A percentile compares a stretch with the other conserved stretches of the same genome.
phyloP scores from a whole-genome alignment of 2,888 invertebrate genomes.

The Eupithecia dodoneata region DNA sequence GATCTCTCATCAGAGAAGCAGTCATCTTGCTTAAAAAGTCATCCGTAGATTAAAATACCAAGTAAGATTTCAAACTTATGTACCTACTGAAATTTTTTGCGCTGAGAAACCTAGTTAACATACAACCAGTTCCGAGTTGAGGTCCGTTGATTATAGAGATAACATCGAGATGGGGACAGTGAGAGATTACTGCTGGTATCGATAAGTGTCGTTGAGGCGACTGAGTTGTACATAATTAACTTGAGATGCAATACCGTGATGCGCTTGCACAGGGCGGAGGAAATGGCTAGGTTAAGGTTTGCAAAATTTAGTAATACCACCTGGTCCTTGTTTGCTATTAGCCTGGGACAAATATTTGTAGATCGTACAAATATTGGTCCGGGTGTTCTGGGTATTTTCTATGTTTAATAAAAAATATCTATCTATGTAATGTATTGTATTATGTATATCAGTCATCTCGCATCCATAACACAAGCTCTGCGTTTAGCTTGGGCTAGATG shows the following conservation, averaged over 20 bases:
- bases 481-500: too few relatives aligned
- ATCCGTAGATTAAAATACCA: not conserved
- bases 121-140: constrained; percentile 31
- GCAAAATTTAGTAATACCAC: too few relatives aligned
- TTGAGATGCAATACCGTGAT: constrained; percentile 42
- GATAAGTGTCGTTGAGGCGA: constrained; percentile 43
- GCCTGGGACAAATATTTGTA: not conserved
- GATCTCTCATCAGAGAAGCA: not conserved
- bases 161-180: constrained; percentile 39
- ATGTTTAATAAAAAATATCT: too few relatives aligned
- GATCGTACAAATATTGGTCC: too few relatives aligned
- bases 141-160: constrained; percentile 39
- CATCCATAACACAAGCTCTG: too few relatives aligned
- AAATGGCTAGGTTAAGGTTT: constrained; percentile 9
- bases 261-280: constrained; percentile 9
- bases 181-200: constrained; percentile 37
- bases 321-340: not conserved
- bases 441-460: too few relatives aligned
- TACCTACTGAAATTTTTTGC: constrained; percentile 3
- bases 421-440: too few relatives aligned
- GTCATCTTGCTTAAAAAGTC: not conserved
- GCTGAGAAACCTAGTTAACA: constrained; percentile 38
- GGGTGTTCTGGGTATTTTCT: too few relatives aligned
- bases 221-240: constrained; percentile 47
- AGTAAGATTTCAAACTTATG: not conserved